phyloP scores from a whole-genome alignment of 1,140 invertebrate species.

The Littorina saxatilis region DNA sequence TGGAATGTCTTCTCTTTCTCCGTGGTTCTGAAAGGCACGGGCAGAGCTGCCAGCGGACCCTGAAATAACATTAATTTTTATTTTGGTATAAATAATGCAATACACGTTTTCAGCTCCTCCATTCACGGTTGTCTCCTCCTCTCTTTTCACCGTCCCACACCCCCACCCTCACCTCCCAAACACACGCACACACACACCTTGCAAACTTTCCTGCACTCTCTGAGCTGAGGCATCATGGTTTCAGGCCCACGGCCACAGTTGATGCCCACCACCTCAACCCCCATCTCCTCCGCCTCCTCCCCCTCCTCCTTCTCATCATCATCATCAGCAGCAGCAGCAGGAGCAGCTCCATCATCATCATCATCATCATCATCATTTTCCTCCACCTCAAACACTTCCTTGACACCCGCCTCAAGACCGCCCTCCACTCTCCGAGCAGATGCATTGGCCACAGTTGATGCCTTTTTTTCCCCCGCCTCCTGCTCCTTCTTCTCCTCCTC shows the following conservation, averaged over 20 bases:
- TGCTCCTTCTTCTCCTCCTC: neutral
- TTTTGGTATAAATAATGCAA: too few species aligned
- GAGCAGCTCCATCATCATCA: neutral
- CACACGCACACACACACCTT: neutral
- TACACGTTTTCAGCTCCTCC: too few species aligned
- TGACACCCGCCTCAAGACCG: neutral
- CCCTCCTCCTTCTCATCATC: neutral
- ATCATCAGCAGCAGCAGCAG: neutral
- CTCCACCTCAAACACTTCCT: neutral
- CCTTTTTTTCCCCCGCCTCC: neutral
- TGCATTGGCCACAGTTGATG: neutral
- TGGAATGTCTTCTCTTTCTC: conserved; percentile 52
- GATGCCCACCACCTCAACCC: neutral
- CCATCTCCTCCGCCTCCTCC: neutral
- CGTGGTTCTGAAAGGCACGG: conserved; percentile 60
- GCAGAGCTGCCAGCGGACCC: conserved; percentile 61
- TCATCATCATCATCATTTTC: too few species aligned
- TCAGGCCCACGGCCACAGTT: neutral
- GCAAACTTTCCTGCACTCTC: neutral
- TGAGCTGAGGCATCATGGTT: neutral
- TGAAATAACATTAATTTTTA: conserved; percentile 7
- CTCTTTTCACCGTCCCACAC: too few species aligned
- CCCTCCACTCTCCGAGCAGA: neutral
- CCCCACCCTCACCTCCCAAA: neutral
- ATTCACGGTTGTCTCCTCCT: too few species aligned